These are phyloP conservation scores for Ectropis crepuscularia DNA, from an alignment of 2,888 invertebrate species.

Conservation along the genomic window DNA sequence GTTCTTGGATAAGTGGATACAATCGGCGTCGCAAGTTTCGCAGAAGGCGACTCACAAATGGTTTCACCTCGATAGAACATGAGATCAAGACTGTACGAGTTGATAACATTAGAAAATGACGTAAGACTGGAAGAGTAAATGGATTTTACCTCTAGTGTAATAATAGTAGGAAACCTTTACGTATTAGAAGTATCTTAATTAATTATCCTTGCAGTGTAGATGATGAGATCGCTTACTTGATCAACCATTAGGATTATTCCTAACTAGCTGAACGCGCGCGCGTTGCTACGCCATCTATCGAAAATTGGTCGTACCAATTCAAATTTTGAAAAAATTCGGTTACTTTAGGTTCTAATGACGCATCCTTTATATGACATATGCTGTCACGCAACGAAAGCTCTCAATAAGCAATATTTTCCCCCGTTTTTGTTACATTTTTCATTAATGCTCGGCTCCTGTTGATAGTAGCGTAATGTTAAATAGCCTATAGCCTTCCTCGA, in stretches of 20 bases:
- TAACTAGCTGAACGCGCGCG: too few relatives aligned
- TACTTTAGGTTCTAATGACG: too few relatives aligned
- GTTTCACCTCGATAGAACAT: slow-evolving; percentile 16
- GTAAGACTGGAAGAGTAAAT: slow-evolving; percentile 64
- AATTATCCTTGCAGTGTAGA: slow-evolving; percentile 53
- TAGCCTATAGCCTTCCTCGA: too few relatives aligned
- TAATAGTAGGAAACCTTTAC: slow-evolving; percentile 59
- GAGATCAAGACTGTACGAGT: slow-evolving; percentile 28
- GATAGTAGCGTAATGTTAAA: too few relatives aligned
- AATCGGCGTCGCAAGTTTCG: slow-evolving; percentile 34
- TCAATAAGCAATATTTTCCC: too few relatives aligned
- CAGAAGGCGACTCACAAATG: slow-evolving; percentile 20
- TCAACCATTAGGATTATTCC: slow-evolving; percentile 14
- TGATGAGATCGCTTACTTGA: slow-evolving; percentile 45
- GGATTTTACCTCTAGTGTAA: slow-evolving; percentile 59
- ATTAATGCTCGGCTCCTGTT: too few relatives aligned
- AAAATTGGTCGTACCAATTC: too few relatives aligned
- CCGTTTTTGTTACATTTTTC: too few relatives aligned
- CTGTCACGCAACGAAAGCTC: too few relatives aligned
- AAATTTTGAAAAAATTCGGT: too few relatives aligned
- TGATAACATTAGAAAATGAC: slow-evolving; percentile 58
- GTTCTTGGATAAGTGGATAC: slow-evolving; percentile 48
- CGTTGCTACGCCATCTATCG: too few relatives aligned
- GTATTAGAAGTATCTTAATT: slow-evolving; percentile 55
- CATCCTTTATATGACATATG: too few relatives aligned